Conservation (phyloP, 2,797 vertebrate genomes). For the Acestrorhynchus altus region DNA sequence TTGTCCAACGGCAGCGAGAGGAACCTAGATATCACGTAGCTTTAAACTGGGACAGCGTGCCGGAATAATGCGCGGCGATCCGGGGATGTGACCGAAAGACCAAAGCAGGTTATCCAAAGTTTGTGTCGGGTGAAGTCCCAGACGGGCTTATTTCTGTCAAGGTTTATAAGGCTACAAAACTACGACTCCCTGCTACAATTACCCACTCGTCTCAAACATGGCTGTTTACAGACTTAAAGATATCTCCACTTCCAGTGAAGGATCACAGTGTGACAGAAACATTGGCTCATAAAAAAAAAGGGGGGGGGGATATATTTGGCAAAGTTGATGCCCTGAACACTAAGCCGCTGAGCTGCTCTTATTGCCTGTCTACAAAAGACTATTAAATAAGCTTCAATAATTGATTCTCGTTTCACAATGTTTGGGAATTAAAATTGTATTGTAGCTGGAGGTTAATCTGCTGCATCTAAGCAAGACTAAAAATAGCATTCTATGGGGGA, state of each 20-base stretch:
- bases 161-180: slow-evolving; percentile 43
- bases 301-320: slow-evolving; percentile 2
- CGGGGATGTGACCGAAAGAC: slow-evolving; percentile 40
- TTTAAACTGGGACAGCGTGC: slow-evolving; percentile 44
- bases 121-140: slow-evolving; percentile 47
- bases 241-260: slow-evolving; percentile 20
- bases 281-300: slow-evolving; percentile 14
- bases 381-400: slow-evolving; percentile 75
- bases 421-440: slow-evolving; percentile 64
- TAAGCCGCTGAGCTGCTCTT: slow-evolving; percentile 57
- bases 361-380: slow-evolving; percentile 71
- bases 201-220: slow-evolving; percentile 32
- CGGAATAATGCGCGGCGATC: slow-evolving; percentile 46
- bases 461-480: slow-evolving; percentile 65
- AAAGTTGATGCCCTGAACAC: slow-evolving; percentile 51
- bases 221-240: slow-evolving; percentile 35
- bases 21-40: slow-evolving; percentile 43
- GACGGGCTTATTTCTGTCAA: slow-evolving; percentile 37
- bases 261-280: slow-evolving; percentile 21
- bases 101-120: slow-evolving; percentile 54
- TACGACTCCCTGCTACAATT: slow-evolving; percentile 31
- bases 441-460: slow-evolving; percentile 71
- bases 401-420: slow-evolving; percentile 68
- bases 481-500: slow-evolving; percentile 63
- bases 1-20: slow-evolving; percentile 43